Base-by-base conservation (phyloP, 2,888 invertebrate genomes). In the Microctonus brassicae region DNA sequence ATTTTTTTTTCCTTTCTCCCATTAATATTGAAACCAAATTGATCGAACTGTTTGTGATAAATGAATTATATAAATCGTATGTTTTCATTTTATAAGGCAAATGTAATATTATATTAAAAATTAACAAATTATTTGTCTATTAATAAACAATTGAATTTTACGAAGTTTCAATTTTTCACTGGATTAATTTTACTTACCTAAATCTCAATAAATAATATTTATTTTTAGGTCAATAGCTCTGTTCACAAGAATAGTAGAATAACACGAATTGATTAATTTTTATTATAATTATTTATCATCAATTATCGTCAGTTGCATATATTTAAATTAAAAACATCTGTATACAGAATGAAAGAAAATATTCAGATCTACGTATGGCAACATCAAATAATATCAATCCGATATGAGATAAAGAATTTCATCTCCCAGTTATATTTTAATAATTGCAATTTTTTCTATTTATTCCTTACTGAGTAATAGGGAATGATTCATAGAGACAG, bases 121-220 rank as follows among this genome's bases (percentile, higher is more conserved):
- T 3, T 39, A 53, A 6, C 52, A 22, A 22, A 22, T 22, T 53
- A 53, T 10, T 20, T 22, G 20, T 7, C n/a, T 22, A 53, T 53
- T 22, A n/a, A n/a, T n/a, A n/a, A n/a, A 55, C 26, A 11, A 26
- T n/a, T 55, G 26, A 53, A 24, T 55, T 22, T 20, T n/a, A 55
- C 17, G 17, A 57, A 17, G 20, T 36, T 26, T 42, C n/a, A 11
- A 24, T 1, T 26, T 26, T 55, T 11, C 11, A 11, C 26, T 33
- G 55, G 7, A 47, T 26, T 66, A 39, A 26, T 53, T 24, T 24
- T 69, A 73, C 74, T 74, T 74, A 58, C 65, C 74, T 70, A 73
- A 73, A 55, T 61, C 58, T 66, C 57, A 80, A 84, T 83, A 83
- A 82, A 83, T 84, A 82, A 84, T 74, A 77, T 82, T 82, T 82